Conservation (phyloP, 2,797 vertebrate genomes). For the Epinephelus awoara region DNA sequence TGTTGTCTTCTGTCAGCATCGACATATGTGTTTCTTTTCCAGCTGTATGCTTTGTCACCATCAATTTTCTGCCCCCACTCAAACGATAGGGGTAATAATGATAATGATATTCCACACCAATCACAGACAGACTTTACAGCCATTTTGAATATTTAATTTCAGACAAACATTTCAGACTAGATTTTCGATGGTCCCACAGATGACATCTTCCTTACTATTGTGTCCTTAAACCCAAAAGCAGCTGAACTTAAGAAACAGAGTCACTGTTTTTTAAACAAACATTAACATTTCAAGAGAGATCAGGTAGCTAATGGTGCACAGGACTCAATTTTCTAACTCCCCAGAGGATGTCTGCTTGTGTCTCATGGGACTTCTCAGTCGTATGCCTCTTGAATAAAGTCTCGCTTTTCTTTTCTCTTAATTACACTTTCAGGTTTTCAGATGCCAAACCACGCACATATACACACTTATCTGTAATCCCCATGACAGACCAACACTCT, state of each 20-base stretch:
- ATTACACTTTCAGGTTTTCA: slow-evolving; percentile 17
- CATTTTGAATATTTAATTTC: neutral
- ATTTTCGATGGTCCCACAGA: neutral
- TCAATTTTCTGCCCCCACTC: too few relatives aligned
- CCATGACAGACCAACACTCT: slow-evolving; percentile 1
- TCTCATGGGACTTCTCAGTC: slow-evolving; percentile 2
- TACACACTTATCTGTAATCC: neutral
- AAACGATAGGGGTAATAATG: neutral
- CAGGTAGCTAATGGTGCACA: neutral
- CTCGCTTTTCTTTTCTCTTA: slow-evolving; percentile 8
- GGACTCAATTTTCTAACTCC: neutral
- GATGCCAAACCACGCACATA: neutral
- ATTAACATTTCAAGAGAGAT: neutral
- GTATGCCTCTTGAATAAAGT: neutral
- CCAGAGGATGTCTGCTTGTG: neutral
- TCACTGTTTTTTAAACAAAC: neutral
- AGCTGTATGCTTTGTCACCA: too few relatives aligned
- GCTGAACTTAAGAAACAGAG: neutral
- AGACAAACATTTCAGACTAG: neutral
- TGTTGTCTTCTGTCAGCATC: too few relatives aligned
- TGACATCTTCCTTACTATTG: neutral
- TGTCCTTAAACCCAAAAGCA: neutral
- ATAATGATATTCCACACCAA: neutral
- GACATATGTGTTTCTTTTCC: too few relatives aligned
- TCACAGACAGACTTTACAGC: neutral